Conservation (phyloP, 2,113 vertebrate species). For the Stigmatopora argus region DNA sequence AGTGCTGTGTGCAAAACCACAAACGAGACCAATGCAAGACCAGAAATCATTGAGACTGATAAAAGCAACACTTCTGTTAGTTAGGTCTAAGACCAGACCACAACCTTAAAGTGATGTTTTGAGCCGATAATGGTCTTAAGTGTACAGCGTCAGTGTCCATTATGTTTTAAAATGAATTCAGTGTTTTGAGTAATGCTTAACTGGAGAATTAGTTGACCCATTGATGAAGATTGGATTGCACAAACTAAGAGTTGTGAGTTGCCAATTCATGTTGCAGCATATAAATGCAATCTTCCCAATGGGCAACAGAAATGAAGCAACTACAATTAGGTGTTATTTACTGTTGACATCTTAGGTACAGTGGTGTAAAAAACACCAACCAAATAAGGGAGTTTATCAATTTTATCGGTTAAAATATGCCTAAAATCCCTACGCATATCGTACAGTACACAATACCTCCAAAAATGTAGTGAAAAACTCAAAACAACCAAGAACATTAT, state of each 20-base stretch:
- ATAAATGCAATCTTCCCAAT: conserved; percentile 6
- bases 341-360: conserved; percentile 4
- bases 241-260: not conserved
- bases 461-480: too few relatives aligned
- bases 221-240: not conserved
- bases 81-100: too few relatives aligned
- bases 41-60: too few relatives aligned
- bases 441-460: too few relatives aligned
- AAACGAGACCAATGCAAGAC: too few relatives aligned
- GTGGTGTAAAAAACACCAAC: conserved; percentile 2
- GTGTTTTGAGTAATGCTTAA: not conserved
- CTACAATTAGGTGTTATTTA: not conserved
- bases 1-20: too few relatives aligned
- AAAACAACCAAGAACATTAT: too few relatives aligned
- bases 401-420: not conserved
- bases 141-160: too few relatives aligned
- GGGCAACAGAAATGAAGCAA: conserved; percentile 26
- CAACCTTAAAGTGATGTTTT: too few relatives aligned
- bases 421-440: too few relatives aligned
- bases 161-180: not conserved
- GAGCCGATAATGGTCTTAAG: too few relatives aligned
- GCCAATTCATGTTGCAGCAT: not conserved
- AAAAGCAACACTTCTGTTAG: too few relatives aligned
- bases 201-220: not conserved
- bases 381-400: not conserved